Conservation (phyloP, 2,888 invertebrate species). For the Diaperis boleti region DNA sequence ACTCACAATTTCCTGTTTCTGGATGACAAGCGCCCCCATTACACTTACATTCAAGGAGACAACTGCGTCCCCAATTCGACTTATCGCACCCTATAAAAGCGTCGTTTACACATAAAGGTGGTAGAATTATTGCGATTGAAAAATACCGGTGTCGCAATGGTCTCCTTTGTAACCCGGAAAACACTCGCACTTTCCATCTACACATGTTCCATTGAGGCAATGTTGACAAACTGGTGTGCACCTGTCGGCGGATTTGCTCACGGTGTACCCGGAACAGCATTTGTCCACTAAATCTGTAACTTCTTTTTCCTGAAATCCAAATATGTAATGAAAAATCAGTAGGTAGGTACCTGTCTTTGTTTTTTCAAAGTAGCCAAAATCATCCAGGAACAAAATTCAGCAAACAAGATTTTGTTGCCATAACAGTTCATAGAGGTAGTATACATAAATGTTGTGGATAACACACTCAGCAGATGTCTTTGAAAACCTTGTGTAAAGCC, state of each 20-base stretch:
- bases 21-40: conserved; percentile 74
- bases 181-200: conserved; percentile 72
- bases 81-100: conserved; percentile 75
- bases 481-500: too few relatives aligned
- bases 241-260: conserved; percentile 63
- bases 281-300: conserved; percentile 76
- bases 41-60: conserved; percentile 76
- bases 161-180: conserved; percentile 73
- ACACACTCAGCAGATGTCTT: too few relatives aligned
- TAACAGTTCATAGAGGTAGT: too few relatives aligned
- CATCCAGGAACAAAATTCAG: too few relatives aligned
- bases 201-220: conserved; percentile 73
- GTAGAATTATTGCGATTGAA: too few relatives aligned
- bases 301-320: conserved; percentile 73
- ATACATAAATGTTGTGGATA: too few relatives aligned
- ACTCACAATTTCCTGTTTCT: conserved; percentile 74
- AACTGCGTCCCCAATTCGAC: conserved; percentile 82
- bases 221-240: conserved; percentile 66
- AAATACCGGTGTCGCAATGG: conserved; percentile 66
- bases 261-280: conserved; percentile 82
- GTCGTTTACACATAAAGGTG: too few relatives aligned
- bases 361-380: too few relatives aligned
- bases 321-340: neutral
- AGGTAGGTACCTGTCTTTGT: neutral
- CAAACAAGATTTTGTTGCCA: too few relatives aligned